A percentile compares a stretch with the other conserved stretches of the same genome.
Conservation (phyloP, 2,888 invertebrate genomes). For the Microplitis manilae region DNA sequence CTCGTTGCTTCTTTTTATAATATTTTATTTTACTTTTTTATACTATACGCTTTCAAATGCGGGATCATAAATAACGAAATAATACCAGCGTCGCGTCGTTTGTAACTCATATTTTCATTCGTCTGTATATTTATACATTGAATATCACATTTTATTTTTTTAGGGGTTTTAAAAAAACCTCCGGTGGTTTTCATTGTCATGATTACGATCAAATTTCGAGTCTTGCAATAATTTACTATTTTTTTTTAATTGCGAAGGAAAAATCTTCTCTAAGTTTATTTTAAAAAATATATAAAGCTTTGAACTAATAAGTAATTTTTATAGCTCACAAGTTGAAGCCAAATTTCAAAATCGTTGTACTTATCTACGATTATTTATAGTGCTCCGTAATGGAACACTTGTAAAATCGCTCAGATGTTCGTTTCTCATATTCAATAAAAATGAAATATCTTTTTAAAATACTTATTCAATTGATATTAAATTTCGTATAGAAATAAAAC, state of each 20-base stretch:
- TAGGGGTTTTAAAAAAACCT: background rate
- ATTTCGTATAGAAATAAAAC: no score
- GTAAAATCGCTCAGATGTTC: background rate
- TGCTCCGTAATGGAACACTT: no score
- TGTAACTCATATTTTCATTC: slow-evolving; percentile 53
- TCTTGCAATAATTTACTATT: background rate
- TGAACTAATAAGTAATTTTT: no score
- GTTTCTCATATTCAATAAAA: slow-evolving; percentile 33
- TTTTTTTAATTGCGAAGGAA: slow-evolving; percentile 18
- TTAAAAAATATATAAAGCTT: no score
- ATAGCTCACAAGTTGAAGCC: no score
- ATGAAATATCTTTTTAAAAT: no score
- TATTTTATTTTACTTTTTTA: background rate
- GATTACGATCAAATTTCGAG: background rate
- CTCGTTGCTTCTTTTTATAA: background rate
- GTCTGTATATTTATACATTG: background rate
- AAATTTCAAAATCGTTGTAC: no score
- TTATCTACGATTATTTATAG: no score
- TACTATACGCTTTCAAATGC: slow-evolving; percentile 53
- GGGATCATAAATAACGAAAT: slow-evolving; percentile 65
- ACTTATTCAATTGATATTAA: no score
- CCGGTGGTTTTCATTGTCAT: background rate
- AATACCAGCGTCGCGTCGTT: slow-evolving; percentile 63
- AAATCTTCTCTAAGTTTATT: no score
- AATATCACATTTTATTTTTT: background rate